phyloP scores from a whole-genome alignment of 2,888 invertebrate species.

The Lampropteryx suffumata region DNA sequence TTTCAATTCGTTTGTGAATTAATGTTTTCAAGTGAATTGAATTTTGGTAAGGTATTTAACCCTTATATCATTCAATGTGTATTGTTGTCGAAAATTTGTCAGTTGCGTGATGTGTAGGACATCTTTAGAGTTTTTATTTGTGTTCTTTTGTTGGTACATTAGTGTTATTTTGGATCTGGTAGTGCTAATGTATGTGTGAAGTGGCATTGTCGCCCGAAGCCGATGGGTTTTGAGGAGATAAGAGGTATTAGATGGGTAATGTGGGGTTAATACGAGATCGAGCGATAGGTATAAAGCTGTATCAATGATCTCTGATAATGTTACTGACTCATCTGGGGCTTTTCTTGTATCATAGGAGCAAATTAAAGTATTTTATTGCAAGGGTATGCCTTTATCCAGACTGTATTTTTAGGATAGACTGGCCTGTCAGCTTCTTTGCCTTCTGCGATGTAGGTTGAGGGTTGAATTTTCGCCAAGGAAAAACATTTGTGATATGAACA shows the following conservation, averaged over 20 bases:
- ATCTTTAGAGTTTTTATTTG: conserved; percentile 45
- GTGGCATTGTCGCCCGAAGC: conserved; percentile 38
- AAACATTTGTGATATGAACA: too few species aligned
- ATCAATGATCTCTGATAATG: too few species aligned
- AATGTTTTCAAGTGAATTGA: conserved; percentile 7
- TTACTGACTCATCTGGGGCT: neutral
- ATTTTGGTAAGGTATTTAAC: conserved; percentile 63
- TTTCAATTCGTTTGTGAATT: conserved; percentile 28
- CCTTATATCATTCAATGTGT: conserved; percentile 65
- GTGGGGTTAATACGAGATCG: conserved; percentile 9
- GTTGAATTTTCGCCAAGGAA: too few species aligned
- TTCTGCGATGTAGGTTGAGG: too few species aligned
- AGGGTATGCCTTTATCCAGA: too few species aligned
- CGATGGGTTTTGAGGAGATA: conserved; percentile 23
- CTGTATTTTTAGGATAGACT: too few species aligned
- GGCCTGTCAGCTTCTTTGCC: too few species aligned
- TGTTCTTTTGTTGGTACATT: conserved; percentile 59
- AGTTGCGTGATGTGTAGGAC: conserved; percentile 70
- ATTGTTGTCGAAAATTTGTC: conserved; percentile 79
- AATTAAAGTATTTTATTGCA: too few species aligned
- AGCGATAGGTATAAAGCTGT: too few species aligned
- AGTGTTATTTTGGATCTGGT: conserved; percentile 61
- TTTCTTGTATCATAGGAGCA: too few species aligned
- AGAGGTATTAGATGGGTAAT: conserved; percentile 13
- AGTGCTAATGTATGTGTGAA: conserved; percentile 57